These are phyloP conservation scores for Dicyrtomina minuta DNA, from an alignment of 2,888 invertebrate genomes.

Conservation along the genomic window DNA sequence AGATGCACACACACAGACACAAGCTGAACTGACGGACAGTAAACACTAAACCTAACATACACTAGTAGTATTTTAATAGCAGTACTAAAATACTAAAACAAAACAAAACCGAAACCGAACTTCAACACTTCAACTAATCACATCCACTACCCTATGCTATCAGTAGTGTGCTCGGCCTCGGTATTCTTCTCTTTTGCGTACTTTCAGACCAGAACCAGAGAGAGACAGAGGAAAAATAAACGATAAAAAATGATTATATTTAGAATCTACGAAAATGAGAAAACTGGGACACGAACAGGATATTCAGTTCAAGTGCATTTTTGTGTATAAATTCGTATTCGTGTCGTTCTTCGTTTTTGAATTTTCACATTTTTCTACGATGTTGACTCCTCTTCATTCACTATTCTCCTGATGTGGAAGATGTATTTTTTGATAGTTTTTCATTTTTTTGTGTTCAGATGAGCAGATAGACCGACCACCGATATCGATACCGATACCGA, in stretches of 20 bases:
- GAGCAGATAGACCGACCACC: too few relatives aligned
- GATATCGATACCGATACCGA: too few relatives aligned
- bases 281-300: slow-evolving; percentile 5
- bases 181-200: too few relatives aligned
- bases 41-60: too few relatives aligned
- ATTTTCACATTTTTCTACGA: neutral
- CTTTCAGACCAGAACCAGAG: too few relatives aligned
- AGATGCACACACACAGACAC: too few relatives aligned
- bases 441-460: neutral
- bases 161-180: too few relatives aligned
- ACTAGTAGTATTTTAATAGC: too few relatives aligned
- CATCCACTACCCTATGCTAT: too few relatives aligned
- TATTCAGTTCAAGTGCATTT: slow-evolving; percentile 17
- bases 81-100: neutral
- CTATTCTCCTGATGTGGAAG: too few relatives aligned
- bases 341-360: neutral
- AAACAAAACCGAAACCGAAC: neutral
- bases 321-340: neutral
- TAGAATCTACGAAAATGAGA: neutral
- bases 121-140: neutral
- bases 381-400: too few relatives aligned
- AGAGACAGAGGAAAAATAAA: neutral
- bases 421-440: neutral
- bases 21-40: too few relatives aligned
- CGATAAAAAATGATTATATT: neutral